Base-by-base conservation (phyloP, 2,888 invertebrate genomes). In the Macrophya annulata region DNA sequence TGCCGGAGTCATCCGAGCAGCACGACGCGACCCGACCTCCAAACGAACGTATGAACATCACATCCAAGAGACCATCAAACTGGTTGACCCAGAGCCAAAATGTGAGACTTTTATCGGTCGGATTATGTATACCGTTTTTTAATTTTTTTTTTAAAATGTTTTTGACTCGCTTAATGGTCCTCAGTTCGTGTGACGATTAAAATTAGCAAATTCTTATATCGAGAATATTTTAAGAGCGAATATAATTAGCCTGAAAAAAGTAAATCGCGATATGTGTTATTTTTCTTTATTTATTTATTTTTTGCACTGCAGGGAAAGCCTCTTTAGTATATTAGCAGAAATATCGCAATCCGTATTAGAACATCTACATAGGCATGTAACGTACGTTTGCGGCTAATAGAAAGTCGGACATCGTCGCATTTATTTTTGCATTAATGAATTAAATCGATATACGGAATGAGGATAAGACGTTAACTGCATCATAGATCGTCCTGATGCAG, bases 41-140 rank as follows among this genome's bases (percentile, higher is more conserved):
- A 17, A 51, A 25, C 76, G 37, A 77, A 37, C 55, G 77, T 55
- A 37, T 21, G 62, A 62, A 21, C 40, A 62, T 43, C 51, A 51
- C 15, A 51, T 9, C 72, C n/a, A 17, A 77, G 31, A 48, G 31
- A 48, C 37, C 21, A 37, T 45, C 62, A 62, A 62, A 81, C 81
- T 62, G 81, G 81, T 81, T 62, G 81, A 81, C 81, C 81, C 81
- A 62, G 62, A 81, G 21, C 81, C 59, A 15, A 31, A 5, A 62
- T 21, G 5, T 15, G 31, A 25, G 71, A n/a, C 43, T 81, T 21
- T 81, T 9, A 25, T 55, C 51, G 76, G 15, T 55, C 31, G 31
- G 31, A 31, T 31, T 31, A 31, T 51, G n/a, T 51, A 51, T 51
- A 17, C 55, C 55, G 37, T 51, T 8, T 51, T 25, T 21, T 40